Conservation (phyloP, 2,797 vertebrate genomes). For the Phrynocephalus vlangalii region DNA sequence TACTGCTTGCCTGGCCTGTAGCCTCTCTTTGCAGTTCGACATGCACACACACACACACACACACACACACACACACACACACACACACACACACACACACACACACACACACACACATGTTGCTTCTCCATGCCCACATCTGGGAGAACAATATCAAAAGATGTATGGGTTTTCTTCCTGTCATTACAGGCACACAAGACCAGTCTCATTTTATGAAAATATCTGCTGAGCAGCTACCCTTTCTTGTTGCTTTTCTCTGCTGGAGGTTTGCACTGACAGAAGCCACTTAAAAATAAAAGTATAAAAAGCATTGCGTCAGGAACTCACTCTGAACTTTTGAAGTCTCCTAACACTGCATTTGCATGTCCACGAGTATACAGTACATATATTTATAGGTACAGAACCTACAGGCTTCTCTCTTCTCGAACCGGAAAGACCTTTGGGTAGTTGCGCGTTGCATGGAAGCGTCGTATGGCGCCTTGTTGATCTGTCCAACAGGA, state of each 20-base stretch:
- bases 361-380: slow-evolving; percentile 72
- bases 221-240: slow-evolving; percentile 86
- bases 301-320: slow-evolving; percentile 80
- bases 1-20: slow-evolving; percentile 72
- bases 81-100: no score
- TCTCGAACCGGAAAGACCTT: no score
- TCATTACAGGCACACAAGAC: slow-evolving; percentile 85
- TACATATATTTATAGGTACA: slow-evolving; percentile 28
- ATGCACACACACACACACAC: not conserved
- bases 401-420: no score
- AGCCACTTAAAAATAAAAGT: slow-evolving; percentile 75
- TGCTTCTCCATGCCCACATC: slow-evolving; percentile 80
- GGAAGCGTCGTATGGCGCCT: not conserved
- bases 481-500: not conserved
- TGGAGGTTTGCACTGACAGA: slow-evolving; percentile 82
- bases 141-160: slow-evolving; percentile 87
- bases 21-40: slow-evolving; percentile 38
- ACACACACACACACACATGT: no score
- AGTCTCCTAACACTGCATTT: slow-evolving; percentile 71
- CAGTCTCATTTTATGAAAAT: slow-evolving; percentile 84
- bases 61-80: no score
- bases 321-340: slow-evolving; percentile 69
- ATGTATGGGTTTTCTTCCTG: slow-evolving; percentile 82
- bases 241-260: slow-evolving; percentile 67
- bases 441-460: not conserved